Evolutionary conservation across 2,113 vertebrate genomes (phyloP).

Genomic region (human (Homo sapiens)): GRCh38 chr15:76881501-76882000

Average conservation of each 20-base stretch:
- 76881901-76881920: neutral
- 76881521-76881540: neutral
- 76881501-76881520: too few species aligned
- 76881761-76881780: neutral
- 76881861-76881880: neutral
- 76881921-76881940: neutral
- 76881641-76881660: neutral
- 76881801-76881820: neutral
- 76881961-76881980: neutral
- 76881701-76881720: neutral
- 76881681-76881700: neutral
- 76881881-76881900: neutral
- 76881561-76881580: neutral
- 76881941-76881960: neutral
- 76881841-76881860: neutral
- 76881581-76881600: neutral
- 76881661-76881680: neutral
- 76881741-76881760: neutral
- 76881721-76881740: neutral
- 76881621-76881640: neutral
- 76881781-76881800: neutral
- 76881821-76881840: neutral
- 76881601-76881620: neutral
- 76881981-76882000: neutral
- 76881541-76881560: neutral